These are phyloP conservation scores for Aspidapion aeneum DNA, from an alignment of 2,888 invertebrate genomes.

Conservation along the genomic window DNA sequence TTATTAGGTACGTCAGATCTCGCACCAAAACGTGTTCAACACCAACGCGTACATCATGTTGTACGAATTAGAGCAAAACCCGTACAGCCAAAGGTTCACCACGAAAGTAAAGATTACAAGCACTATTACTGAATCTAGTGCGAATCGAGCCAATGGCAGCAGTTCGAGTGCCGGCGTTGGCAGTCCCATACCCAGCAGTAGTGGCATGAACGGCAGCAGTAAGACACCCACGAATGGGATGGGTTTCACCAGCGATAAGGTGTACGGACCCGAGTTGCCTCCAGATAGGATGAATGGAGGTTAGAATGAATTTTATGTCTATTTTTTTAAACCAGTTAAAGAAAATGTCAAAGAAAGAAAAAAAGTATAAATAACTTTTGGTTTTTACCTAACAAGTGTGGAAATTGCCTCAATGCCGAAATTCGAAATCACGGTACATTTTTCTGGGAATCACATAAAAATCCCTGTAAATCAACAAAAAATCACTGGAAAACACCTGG, in stretches of 20 bases:
- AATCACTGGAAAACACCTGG: too few relatives aligned
- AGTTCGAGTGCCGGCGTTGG: neutral
- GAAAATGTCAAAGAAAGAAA: constrained; percentile 15
- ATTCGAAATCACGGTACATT: too few relatives aligned
- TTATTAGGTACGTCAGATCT: constrained; percentile 62
- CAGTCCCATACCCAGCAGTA: neutral
- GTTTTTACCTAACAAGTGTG: too few relatives aligned
- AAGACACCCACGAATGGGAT: constrained; percentile 29
- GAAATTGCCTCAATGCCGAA: too few relatives aligned
- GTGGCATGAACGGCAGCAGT: neutral
- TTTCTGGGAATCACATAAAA: too few relatives aligned
- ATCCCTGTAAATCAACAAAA: too few relatives aligned
- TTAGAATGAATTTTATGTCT: too few relatives aligned
- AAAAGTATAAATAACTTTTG: too few relatives aligned
- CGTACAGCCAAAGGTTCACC: constrained; percentile 26
- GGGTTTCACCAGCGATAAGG: constrained; percentile 39
- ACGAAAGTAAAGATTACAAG: constrained; percentile 23
- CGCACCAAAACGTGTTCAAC: constrained; percentile 71
- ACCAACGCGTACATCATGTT: constrained; percentile 93
- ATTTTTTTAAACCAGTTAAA: too few relatives aligned
- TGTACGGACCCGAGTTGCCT: constrained; percentile 46
- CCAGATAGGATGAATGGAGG: constrained; percentile 28
- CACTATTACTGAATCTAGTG: constrained; percentile 22
- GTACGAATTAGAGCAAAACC: constrained; percentile 60
- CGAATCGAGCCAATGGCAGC: neutral